Evolutionary conservation across 92 coral and sea anemone genomes (phyloP), one percentile per base, ranked within the genome.

Genomic region (Pocillopora meandrina): DNA sequence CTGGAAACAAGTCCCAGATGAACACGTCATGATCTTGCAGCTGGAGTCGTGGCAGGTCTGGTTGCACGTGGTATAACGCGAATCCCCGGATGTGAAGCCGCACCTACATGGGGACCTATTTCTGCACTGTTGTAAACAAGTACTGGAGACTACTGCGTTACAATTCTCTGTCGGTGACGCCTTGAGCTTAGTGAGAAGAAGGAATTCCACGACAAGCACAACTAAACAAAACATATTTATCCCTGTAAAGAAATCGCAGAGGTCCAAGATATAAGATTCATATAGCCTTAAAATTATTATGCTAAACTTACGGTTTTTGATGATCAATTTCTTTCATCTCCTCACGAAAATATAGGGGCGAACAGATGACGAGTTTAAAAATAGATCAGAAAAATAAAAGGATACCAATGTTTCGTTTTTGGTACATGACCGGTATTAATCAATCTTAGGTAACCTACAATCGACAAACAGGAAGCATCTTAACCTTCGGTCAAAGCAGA

Each of bases 1-100:
- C 82, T 94, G 98, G 77, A 84, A 65, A 61, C 98, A 94, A 35
- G 79, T 85, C 79, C 82, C 89, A 31, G 93, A 75, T 81, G 92
- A 85, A 66, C 98, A 94, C 11, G 79, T 81, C 10, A 94, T 85
- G 67, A 57, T 76, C 63, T 84, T 77, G 63, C 98, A 94, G 0
- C 88, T 61, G 33, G 65, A 71, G 67, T 74, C 79, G 6, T 70
- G 81, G 62, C 95, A 92, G 89, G 76, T 77, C 69, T 94, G 98
- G 20, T 91, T 91, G 71, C 98, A 94, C 9, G 77, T 84, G 33
- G 75, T 15, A 68, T 65, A 52, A 12, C 81, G 62, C 70, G 73
- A 74, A 80, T 76, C 70, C 66, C 87, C 84, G 70, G 56, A 70
- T 20, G 62, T 52, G 33, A 5, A 19, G 64, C 74, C 74, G 74